phyloP scores from a whole-genome alignment of 2,888 invertebrate genomes.

The Syritta pipiens region DNA sequence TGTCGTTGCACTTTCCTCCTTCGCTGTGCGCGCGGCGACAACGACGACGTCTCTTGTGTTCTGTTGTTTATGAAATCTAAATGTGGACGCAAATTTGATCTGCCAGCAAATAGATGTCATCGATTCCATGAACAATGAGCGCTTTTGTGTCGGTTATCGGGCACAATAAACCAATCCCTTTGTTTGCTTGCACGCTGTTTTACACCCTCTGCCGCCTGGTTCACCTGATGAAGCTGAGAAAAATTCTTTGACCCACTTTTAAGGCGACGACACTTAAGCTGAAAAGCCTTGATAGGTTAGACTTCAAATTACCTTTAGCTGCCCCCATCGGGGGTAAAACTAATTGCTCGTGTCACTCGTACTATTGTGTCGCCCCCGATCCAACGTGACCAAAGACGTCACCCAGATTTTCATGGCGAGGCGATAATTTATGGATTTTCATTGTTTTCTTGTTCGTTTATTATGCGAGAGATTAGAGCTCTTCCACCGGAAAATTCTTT shows the following conservation, averaged over 20 bases:
- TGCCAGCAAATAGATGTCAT: conserved; percentile 40
- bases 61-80: conserved; percentile 43
- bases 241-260: conserved; percentile 12
- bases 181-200: too few species aligned
- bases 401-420: not conserved
- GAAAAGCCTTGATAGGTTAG: conserved; percentile 4
- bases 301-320: not conserved
- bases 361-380: too few species aligned
- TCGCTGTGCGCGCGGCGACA: too few species aligned
- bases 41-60: not conserved
- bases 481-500: not conserved
- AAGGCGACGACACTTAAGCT: not conserved
- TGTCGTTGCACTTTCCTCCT: conserved; percentile 21
- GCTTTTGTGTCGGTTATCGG: conserved; percentile 37
- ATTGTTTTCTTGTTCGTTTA: conserved; percentile 7
- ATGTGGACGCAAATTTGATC: conserved; percentile 34
- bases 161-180: conserved; percentile 5
- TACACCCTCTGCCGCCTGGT: not conserved
- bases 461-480: conserved; percentile 10
- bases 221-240: conserved; percentile 8
- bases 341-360: too few species aligned
- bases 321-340: too few species aligned
- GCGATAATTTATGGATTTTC: conserved; percentile 17
- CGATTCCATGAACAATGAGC: conserved; percentile 24
- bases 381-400: conserved; percentile 1